Conservation (phyloP, 2,797 vertebrate genomes). For the Lacerta agilis region DNA sequence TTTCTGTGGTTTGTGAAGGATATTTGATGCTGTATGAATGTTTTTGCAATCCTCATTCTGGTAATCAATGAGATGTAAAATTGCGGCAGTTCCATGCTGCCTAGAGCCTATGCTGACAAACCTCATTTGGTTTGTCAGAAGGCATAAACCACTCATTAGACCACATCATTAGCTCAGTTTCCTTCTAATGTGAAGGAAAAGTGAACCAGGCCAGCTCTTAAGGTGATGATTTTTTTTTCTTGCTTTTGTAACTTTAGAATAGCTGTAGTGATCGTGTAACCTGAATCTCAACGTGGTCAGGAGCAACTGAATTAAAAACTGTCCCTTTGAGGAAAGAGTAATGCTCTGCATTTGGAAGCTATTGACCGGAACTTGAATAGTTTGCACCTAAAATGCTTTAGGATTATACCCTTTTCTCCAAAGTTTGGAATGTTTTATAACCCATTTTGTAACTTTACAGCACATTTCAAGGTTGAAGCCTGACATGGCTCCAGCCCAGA, state of each 20-base stretch:
- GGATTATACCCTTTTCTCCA: not conserved
- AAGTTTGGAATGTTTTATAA: not conserved
- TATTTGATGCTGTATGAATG: conserved; percentile 56
- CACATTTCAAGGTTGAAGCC: not conserved
- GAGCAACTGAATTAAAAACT: not conserved
- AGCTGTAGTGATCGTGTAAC: conserved; percentile 7
- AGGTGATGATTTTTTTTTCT: conserved; percentile 52
- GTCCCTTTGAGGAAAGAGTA: not conserved
- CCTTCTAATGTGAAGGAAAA: conserved; percentile 47
- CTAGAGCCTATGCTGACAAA: conserved; percentile 69
- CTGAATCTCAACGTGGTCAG: not conserved
- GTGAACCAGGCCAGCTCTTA: conserved; percentile 59
- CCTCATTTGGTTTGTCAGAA: conserved; percentile 72
- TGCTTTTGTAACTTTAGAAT: conserved; percentile 52
- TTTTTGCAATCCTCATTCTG: conserved; percentile 62
- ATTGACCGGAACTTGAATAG: not conserved
- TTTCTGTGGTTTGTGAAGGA: conserved; percentile 41
- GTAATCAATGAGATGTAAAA: conserved; percentile 77
- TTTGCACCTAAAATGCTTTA: not conserved
- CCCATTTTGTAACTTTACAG: not conserved
- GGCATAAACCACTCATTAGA: conserved; percentile 69
- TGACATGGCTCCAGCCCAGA: not conserved
- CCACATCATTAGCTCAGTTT: conserved; percentile 62
- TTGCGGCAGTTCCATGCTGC: conserved; percentile 70
- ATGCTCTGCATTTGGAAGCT: not conserved